Conservation (phyloP, 1,140 invertebrate genomes). For the Heliconius eleuchia region DNA sequence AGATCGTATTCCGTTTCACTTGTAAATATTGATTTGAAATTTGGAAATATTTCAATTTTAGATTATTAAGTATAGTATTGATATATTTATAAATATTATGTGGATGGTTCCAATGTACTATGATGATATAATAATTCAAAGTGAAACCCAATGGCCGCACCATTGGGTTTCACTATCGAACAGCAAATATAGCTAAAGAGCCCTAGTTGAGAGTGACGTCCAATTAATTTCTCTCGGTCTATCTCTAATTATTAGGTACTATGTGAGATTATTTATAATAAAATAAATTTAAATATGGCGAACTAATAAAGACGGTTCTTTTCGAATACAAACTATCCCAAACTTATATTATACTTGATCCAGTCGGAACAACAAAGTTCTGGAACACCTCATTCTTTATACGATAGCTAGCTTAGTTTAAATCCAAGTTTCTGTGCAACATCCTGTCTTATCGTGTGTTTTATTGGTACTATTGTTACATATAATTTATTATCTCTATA, state of each 20-base stretch:
- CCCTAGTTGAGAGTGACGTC: not conserved
- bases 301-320: not conserved
- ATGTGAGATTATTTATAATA: not conserved
- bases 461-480: not conserved
- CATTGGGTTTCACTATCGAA: not conserved
- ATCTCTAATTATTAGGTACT: not conserved
- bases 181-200: not conserved
- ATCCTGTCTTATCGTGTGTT: not conserved
- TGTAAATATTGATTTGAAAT: not conserved
- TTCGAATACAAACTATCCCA: not conserved
- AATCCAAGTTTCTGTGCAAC: slow-evolving; percentile 4
- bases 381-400: slow-evolving; percentile 13
- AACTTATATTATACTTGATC: slow-evolving; percentile 2
- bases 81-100: too few species aligned
- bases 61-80: too few species aligned
- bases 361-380: not conserved
- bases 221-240: not conserved
- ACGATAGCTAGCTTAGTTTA: slow-evolving; percentile 2
- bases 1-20: slow-evolving; percentile 11
- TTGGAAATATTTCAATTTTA: too few species aligned
- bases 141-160: not conserved
- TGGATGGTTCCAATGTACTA: too few species aligned
- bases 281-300: not conserved
- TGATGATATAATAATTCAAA: not conserved
- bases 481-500: not conserved